Conservation (phyloP, 2,888 invertebrate species). For the Anorthoa munda region DNA sequence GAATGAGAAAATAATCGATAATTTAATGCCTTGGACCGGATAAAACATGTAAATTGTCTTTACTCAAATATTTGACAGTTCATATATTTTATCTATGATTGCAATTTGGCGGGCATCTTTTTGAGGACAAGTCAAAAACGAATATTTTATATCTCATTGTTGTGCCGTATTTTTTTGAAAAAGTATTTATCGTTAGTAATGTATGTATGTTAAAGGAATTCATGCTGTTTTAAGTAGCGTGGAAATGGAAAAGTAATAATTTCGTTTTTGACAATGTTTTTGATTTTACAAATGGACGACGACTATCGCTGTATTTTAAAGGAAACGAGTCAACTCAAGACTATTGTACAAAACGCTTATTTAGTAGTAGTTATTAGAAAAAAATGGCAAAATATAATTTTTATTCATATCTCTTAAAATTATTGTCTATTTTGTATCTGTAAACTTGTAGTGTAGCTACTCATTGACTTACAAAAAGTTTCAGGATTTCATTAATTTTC, state of each 20-base stretch:
- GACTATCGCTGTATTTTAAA: constrained; percentile 74
- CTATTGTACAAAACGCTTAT: constrained; percentile 70
- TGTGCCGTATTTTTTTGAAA: constrained; percentile 30
- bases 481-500: constrained; percentile 13
- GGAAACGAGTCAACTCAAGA: constrained; percentile 75
- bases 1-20: constrained; percentile 17
- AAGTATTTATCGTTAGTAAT: constrained; percentile 24
- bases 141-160: constrained; percentile 31
- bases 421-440: neutral
- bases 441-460: neutral
- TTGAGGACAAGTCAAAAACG: constrained; percentile 38
- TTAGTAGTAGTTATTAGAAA: constrained; percentile 56
- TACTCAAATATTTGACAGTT: constrained; percentile 39
- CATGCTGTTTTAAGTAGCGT: constrained; percentile 23
- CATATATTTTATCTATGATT: constrained; percentile 46
- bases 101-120: constrained; percentile 34
- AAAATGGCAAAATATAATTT: constrained; percentile 40
- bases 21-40: constrained; percentile 19
- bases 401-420: neutral
- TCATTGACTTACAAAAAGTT: neutral
- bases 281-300: constrained; percentile 55
- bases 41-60: constrained; percentile 35
- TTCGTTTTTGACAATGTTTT: constrained; percentile 40
- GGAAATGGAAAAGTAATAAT: constrained; percentile 16
- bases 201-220: constrained; percentile 25